phyloP scores from a whole-genome alignment of 2,888 invertebrate species.

The Diarsia rubi region DNA sequence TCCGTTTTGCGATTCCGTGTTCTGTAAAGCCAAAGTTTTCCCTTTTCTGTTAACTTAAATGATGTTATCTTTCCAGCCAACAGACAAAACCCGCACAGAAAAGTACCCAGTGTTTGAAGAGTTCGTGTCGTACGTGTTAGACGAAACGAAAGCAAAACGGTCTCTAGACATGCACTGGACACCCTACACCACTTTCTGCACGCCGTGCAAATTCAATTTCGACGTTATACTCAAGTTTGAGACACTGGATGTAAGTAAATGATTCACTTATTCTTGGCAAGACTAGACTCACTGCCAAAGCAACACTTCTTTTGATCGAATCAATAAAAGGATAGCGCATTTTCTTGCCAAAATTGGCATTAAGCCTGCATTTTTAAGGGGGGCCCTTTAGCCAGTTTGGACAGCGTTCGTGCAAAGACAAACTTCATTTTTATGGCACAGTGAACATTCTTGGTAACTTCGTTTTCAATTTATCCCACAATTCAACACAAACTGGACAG shows the following conservation, averaged over 20 bases:
- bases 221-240: constrained; percentile 96
- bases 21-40: not conserved
- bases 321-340: constrained; percentile 1
- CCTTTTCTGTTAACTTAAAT: not conserved
- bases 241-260: constrained; percentile 92
- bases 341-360: constrained; percentile 21
- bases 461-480: constrained; percentile 28
- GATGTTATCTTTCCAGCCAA: constrained; percentile 61
- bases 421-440: constrained; percentile 26
- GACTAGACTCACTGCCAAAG: constrained; percentile 5
- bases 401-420: constrained; percentile 11
- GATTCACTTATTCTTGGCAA: not conserved
- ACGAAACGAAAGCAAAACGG: constrained; percentile 92
- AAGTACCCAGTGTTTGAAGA: constrained; percentile 95
- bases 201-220: constrained; percentile 96
- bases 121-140: constrained; percentile 94
- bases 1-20: not conserved
- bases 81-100: constrained; percentile 73
- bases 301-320: constrained; percentile 3
- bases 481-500: constrained; percentile 29
- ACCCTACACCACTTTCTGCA: constrained; percentile 96
- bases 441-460: constrained; percentile 16
- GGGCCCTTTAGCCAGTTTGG: constrained; percentile 9
- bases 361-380: constrained; percentile 24
- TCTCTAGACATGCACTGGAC: constrained; percentile 97